Conservation (phyloP, 2,113 vertebrate genomes). For the Microtus pennsylvanicus region DNA sequence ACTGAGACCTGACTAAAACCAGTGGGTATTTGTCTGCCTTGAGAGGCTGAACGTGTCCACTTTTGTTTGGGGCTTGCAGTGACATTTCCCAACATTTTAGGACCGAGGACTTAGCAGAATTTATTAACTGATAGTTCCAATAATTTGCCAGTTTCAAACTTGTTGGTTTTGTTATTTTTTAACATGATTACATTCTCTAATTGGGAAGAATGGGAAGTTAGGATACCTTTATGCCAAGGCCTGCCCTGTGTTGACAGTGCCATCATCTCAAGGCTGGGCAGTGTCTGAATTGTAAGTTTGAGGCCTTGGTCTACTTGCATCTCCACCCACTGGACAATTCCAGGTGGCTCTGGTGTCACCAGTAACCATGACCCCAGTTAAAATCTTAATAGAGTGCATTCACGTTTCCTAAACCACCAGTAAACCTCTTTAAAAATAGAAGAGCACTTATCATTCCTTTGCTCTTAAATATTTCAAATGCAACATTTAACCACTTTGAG, state of each 20-base stretch:
- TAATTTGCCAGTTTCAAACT: background rate
- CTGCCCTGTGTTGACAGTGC: background rate
- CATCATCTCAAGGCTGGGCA: background rate
- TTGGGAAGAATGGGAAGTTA: background rate
- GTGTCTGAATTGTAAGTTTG: background rate
- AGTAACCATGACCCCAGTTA: background rate
- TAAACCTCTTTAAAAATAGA: background rate
- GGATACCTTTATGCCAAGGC: background rate
- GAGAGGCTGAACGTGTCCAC: background rate
- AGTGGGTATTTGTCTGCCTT: background rate
- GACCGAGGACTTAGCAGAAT: background rate
- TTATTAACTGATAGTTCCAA: background rate
- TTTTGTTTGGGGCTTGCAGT: background rate
- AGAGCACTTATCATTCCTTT: background rate
- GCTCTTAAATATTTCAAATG: slow-evolving; percentile 51
- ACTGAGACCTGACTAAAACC: slow-evolving; percentile 31
- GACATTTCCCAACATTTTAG: background rate
- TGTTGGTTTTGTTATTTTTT: slow-evolving; percentile 11
- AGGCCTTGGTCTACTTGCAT: background rate
- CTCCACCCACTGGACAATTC: background rate
- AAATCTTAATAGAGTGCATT: background rate
- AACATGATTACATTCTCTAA: background rate
- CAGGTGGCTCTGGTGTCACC: background rate
- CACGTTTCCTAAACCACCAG: slow-evolving; percentile 45
- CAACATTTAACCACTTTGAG: slow-evolving; percentile 35